Percentiles rank a stretch among this genome's conserved stretches.
Evolutionary conservation across 2,888 invertebrate genomes (phyloP).

Genomic region (Hyppa rectilinea): DNA sequence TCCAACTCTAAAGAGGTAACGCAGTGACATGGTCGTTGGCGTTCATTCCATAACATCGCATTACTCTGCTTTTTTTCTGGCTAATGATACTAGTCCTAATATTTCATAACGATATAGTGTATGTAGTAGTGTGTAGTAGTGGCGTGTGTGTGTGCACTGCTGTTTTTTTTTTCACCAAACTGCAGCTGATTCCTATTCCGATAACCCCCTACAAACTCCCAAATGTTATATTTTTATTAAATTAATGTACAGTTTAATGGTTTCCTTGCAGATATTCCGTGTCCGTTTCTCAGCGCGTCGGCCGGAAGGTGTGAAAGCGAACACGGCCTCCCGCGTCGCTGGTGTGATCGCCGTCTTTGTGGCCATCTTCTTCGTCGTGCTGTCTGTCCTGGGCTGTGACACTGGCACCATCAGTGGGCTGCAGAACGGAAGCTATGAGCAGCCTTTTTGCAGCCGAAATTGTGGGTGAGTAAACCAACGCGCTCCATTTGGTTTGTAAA

Average conservation of each 20-base stretch:
- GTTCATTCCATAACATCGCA: too few species aligned
- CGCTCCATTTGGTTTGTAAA: not conserved
- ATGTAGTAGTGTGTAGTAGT: too few species aligned
- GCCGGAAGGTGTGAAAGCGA: conserved; percentile 82
- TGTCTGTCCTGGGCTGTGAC: conserved; percentile 76
- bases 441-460: conserved; percentile 76
- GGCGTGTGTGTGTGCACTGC: too few species aligned
- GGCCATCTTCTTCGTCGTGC: conserved; percentile 73
- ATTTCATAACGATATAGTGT: too few species aligned
- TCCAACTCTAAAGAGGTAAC: too few species aligned
- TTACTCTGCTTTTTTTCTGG: too few species aligned
- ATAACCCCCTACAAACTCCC: too few species aligned
- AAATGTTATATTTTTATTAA: too few species aligned
- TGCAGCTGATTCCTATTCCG: too few species aligned
- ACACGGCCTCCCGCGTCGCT: conserved; percentile 82
- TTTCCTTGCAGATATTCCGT: conserved; percentile 79
- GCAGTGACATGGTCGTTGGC: too few species aligned
- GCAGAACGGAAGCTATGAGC: conserved; percentile 64
- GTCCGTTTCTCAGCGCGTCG: conserved; percentile 84
- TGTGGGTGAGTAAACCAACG: conserved; percentile 77
- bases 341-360: conserved; percentile 79
- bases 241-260: not conserved
- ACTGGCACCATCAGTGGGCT: conserved; percentile 71
- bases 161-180: too few species aligned
- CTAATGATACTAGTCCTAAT: too few species aligned